Conservation (phyloP, 2,797 vertebrate genomes). For the Sebastes goodei region DNA sequence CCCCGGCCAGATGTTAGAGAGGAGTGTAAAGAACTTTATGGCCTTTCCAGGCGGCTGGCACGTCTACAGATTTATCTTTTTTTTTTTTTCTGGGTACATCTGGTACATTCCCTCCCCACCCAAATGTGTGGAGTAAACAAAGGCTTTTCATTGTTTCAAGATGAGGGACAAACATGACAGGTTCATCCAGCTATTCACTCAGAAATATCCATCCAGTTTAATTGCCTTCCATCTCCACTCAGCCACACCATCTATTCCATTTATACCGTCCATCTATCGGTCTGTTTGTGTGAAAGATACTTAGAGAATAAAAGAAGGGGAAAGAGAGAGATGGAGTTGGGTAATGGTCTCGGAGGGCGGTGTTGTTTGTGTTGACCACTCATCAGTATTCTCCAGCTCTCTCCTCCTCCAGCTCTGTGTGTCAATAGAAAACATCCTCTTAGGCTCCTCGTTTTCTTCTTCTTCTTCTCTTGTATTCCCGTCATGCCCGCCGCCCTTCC, state of each 20-base stretch:
- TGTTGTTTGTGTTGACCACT: conserved; percentile 35
- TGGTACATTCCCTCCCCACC: not conserved
- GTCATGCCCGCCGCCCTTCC: not conserved
- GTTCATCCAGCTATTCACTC: not conserved
- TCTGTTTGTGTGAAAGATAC: not conserved
- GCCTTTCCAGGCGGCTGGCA: not conserved
- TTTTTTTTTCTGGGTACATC: not conserved
- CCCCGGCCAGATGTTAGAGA: not conserved
- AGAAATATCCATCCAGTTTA: conserved; percentile 10
- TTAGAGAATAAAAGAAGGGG: not conserved
- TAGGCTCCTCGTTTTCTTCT: conserved; percentile 2
- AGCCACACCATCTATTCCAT: not conserved
- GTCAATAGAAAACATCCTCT: conserved; percentile 5
- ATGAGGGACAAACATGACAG: not conserved
- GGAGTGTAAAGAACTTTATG: not conserved
- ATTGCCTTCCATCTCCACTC: conserved; percentile 6
- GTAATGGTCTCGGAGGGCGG: conserved; percentile 1
- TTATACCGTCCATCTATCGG: not conserved
- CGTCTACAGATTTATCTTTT: not conserved
- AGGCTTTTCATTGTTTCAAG: not conserved
- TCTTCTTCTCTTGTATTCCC: conserved; percentile 8
- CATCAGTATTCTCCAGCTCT: conserved; percentile 42
- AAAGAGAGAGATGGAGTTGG: not conserved
- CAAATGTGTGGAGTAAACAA: not conserved
- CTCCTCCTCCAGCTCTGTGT: not conserved